A percentile compares a stretch with the other conserved stretches of the same genome.
Evolutionary conservation across 2,888 invertebrate species (phyloP).

Genomic region (Drosophila pseudotalamancana): DNA sequence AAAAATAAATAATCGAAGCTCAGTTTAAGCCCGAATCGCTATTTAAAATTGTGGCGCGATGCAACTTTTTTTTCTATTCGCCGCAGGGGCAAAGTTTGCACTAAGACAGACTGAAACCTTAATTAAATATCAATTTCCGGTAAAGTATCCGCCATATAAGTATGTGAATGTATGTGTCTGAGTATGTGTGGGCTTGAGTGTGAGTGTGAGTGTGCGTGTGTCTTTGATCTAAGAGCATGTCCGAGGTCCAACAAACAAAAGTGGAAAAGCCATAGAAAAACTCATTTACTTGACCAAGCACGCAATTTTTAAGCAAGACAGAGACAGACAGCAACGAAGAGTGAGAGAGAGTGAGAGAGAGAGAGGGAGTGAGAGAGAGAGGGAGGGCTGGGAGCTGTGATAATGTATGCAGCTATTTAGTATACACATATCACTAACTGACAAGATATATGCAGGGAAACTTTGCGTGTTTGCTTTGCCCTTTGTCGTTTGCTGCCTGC

Average conservation of each 20-base stretch:
- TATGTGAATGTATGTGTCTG: background rate
- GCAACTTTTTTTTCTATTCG: constrained; percentile 33
- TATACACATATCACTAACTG: constrained; percentile 59
- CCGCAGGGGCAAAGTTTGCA: constrained; percentile 12
- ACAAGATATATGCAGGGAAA: constrained; percentile 60
- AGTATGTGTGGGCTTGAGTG: constrained; percentile 2
- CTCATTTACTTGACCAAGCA: constrained; percentile 71
- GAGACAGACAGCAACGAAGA: background rate
- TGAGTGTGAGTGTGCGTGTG: constrained; percentile 6
- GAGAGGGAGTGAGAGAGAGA: background rate
- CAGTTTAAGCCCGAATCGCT: background rate
- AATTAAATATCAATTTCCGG: constrained; percentile 76
- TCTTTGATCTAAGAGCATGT: constrained; percentile 60
- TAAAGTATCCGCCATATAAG: constrained; percentile 32
- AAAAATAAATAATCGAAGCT: no score
- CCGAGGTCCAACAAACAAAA: constrained; percentile 30
- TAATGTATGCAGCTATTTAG: constrained; percentile 69
- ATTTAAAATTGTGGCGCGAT: constrained; percentile 19
- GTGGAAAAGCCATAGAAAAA: constrained; percentile 63
- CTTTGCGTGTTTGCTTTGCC: constrained; percentile 69
- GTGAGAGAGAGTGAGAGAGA: background rate
- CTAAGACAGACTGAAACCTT: constrained; percentile 52
- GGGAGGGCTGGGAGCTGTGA: constrained; percentile 19
- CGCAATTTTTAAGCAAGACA: constrained; percentile 43
- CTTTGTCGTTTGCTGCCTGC: constrained; percentile 59